Conservation (phyloP, 2,113 vertebrate species). For the Rhinolophus sinicus region DNA sequence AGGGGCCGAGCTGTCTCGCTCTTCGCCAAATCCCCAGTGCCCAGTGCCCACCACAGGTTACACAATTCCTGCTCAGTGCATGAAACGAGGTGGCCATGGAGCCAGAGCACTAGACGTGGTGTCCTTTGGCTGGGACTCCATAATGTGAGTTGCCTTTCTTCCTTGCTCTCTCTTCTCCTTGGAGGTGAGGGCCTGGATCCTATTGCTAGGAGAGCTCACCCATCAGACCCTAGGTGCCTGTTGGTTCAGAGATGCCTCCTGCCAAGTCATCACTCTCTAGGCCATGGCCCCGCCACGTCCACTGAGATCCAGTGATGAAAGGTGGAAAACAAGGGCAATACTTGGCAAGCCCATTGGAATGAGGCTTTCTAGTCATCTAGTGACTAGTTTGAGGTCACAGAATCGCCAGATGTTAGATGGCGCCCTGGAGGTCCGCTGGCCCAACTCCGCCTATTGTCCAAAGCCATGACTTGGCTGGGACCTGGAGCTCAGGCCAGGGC, state of each 20-base stretch:
- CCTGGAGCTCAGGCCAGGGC: background rate
- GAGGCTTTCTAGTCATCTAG: too few relatives aligned
- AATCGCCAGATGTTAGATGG: too few relatives aligned
- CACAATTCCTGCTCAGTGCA: background rate
- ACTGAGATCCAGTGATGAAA: background rate
- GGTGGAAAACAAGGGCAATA: background rate
- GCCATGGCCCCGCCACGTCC: background rate
- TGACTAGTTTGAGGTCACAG: background rate
- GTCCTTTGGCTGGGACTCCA: background rate
- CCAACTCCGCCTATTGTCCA: background rate
- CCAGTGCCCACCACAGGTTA: too few relatives aligned
- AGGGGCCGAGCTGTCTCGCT: background rate
- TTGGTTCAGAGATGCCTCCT: background rate
- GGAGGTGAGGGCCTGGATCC: background rate
- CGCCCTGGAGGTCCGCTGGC: background rate
- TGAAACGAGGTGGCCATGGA: fast-evolving
- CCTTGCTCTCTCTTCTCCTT: too few relatives aligned
- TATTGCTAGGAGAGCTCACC: background rate
- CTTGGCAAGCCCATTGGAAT: background rate
- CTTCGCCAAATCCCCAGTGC: background rate
- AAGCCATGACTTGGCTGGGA: background rate
- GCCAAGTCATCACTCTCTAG: background rate
- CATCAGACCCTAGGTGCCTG: background rate
- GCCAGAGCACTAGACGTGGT: background rate
- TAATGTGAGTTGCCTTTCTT: fast-evolving